Percentiles rank a stretch among this genome's conserved stretches.
Conservation (phyloP, 2,113 vertebrate species). For the Gorsachius goisagi region DNA sequence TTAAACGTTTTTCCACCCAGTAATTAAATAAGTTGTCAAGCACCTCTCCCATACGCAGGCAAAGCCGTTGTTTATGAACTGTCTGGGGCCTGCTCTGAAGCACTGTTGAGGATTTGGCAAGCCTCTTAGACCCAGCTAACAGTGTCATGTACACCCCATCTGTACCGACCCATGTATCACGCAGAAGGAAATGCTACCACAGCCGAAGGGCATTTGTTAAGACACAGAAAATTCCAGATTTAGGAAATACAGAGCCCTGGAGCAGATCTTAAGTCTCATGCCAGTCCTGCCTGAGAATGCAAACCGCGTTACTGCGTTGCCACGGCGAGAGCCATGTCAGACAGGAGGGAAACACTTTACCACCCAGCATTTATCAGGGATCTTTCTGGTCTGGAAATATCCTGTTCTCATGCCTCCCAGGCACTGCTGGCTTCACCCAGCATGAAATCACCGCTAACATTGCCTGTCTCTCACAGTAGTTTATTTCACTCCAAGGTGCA, state of each 20-base stretch:
- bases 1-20: background rate
- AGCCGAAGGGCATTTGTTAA: background rate
- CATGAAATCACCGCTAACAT: background rate
- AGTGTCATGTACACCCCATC: background rate
- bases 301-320: fast-evolving
- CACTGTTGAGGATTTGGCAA: background rate
- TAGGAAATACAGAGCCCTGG: background rate
- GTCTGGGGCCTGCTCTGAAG: background rate
- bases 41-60: background rate
- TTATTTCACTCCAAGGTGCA: constrained; percentile 16
- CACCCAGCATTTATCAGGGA: background rate
- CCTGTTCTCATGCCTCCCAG: background rate
- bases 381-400: background rate
- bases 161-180: background rate
- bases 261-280: background rate
- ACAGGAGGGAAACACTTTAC: background rate
- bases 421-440: background rate
- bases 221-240: background rate
- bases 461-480: background rate
- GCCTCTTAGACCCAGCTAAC: background rate
- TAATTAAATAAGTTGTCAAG: background rate
- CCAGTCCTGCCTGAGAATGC: background rate
- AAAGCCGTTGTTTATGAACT: background rate
- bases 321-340: background rate
- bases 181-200: background rate